phyloP scores from a whole-genome alignment of 2,113 vertebrate species.

The Pelodiscus sinensis region DNA sequence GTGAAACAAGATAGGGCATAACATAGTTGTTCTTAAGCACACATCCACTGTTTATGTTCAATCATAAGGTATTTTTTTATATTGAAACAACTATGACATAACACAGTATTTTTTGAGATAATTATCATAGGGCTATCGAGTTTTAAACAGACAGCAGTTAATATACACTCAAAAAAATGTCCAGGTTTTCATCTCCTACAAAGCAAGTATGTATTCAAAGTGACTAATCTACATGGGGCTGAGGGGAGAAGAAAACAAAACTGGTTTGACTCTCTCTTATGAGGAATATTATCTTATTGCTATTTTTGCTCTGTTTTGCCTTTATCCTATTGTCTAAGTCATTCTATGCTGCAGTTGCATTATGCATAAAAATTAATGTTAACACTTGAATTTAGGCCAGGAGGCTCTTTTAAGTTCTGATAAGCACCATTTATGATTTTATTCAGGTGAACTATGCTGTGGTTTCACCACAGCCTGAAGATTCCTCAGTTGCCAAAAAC shows the following conservation, averaged over 20 bases:
- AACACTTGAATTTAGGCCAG: neutral
- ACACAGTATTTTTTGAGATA: slow-evolving; percentile 32
- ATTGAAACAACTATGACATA: slow-evolving; percentile 46
- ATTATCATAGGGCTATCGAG: neutral
- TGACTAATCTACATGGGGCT: neutral
- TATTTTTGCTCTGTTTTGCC: neutral
- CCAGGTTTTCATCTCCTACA: neutral
- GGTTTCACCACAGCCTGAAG: neutral
- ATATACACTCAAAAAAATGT: slow-evolving; percentile 32
- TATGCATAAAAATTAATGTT: neutral
- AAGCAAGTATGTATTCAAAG: neutral
- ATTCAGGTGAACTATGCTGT: neutral
- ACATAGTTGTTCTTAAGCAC: slow-evolving; percentile 25
- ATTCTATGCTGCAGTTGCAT: neutral
- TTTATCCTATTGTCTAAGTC: neutral
- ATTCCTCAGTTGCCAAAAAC: neutral
- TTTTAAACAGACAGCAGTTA: slow-evolving; percentile 56
- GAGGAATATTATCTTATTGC: slow-evolving; percentile 29
- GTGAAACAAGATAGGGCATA: slow-evolving; percentile 2
- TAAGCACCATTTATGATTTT: neutral
- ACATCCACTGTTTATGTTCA: slow-evolving; percentile 26
- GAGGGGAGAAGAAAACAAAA: neutral
- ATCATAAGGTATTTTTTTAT: slow-evolving; percentile 52
- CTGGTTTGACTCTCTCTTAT: neutral
- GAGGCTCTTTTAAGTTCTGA: neutral